These are phyloP conservation scores for Heliopora coerulea DNA, from an alignment of 92 coral and sea anemone genomes.

Conservation along the genomic window DNA sequence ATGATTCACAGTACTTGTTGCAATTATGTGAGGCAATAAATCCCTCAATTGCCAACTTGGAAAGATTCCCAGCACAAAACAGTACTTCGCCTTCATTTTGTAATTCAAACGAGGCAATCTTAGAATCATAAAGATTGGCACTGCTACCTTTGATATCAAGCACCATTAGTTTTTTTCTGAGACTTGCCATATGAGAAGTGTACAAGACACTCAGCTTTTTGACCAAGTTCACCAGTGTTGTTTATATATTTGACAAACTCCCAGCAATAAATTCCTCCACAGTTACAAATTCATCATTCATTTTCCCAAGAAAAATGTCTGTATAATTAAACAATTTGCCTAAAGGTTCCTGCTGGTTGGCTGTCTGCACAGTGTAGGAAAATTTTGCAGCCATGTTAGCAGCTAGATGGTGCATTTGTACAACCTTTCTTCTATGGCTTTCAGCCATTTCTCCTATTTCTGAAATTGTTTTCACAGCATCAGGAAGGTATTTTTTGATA, in stretches of 20 bases:
- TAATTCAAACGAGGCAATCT: constrained; percentile 61
- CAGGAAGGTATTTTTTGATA: constrained; percentile 53
- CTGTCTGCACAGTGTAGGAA: constrained; percentile 2
- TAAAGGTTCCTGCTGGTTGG: constrained; percentile 21
- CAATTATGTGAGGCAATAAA: constrained; percentile 22
- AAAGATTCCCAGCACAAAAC: constrained; percentile 26
- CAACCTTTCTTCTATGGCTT: constrained; percentile 55
- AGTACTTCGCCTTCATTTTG: background rate
- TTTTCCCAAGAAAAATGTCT: constrained; percentile 52
- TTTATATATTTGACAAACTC: constrained; percentile 58
- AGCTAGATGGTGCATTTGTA: constrained; percentile 67
- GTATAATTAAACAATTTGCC: constrained; percentile 49
- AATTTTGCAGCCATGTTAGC: constrained; percentile 53
- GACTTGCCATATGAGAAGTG: constrained; percentile 67
- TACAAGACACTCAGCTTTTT: constrained; percentile 59
- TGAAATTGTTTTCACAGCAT: constrained; percentile 25
- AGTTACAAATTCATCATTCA: constrained; percentile 51
- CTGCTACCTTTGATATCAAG: constrained; percentile 68
- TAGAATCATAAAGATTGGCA: constrained; percentile 59
- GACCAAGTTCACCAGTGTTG: constrained; percentile 58
- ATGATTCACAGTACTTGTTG: constrained; percentile 36
- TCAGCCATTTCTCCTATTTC: constrained; percentile 36
- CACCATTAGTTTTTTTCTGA: constrained; percentile 51
- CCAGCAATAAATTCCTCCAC: constrained; percentile 67
- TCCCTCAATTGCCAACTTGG: constrained; percentile 14